Evolutionary conservation across 2,113 vertebrate species (phyloP).

Genomic region (Cathartes aura): DNA sequence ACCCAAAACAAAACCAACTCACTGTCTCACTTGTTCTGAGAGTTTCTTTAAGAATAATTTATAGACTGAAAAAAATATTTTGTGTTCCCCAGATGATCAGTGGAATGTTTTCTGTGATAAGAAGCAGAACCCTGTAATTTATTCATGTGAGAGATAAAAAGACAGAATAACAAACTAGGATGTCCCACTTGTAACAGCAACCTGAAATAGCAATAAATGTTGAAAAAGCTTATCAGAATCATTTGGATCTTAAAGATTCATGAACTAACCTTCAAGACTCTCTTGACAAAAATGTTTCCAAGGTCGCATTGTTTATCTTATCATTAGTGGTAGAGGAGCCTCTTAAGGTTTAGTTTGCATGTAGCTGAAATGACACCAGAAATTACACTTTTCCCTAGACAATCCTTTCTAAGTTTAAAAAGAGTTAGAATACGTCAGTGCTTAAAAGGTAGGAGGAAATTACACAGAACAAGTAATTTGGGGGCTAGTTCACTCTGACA

Average conservation of each 20-base stretch:
- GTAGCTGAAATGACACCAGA: constrained; percentile 3
- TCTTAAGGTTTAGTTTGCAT: not conserved
- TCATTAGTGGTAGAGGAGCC: not conserved
- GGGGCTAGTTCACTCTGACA: constrained; percentile 39
- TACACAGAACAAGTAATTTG: constrained; percentile 25
- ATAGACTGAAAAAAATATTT: constrained; percentile 67
- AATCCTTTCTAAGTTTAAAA: constrained; percentile 29
- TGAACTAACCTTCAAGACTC: constrained; percentile 16
- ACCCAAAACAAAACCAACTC: constrained; percentile 17
- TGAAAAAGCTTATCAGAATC: constrained; percentile 32
- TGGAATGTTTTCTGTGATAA: constrained; percentile 75
- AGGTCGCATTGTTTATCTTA: constrained; percentile 21
- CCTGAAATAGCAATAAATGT: constrained; percentile 55
- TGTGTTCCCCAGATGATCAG: constrained; percentile 69
- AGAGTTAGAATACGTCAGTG: constrained; percentile 1
- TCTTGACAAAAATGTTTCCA: constrained; percentile 31
- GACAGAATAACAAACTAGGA: constrained; percentile 61
- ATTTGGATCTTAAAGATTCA: constrained; percentile 10
- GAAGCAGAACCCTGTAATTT: constrained; percentile 72
- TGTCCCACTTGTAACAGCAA: constrained; percentile 53
- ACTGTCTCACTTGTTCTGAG: constrained; percentile 37
- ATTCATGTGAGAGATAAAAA: constrained; percentile 74
- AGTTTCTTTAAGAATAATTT: constrained; percentile 75
- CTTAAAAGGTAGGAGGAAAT: constrained; percentile 41
- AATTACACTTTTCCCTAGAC: constrained; percentile 49